A percentile compares a stretch with the other conserved stretches of the same genome.
Conservation (phyloP, 2,113 vertebrate genomes). For the Psephotus haematonotus region DNA sequence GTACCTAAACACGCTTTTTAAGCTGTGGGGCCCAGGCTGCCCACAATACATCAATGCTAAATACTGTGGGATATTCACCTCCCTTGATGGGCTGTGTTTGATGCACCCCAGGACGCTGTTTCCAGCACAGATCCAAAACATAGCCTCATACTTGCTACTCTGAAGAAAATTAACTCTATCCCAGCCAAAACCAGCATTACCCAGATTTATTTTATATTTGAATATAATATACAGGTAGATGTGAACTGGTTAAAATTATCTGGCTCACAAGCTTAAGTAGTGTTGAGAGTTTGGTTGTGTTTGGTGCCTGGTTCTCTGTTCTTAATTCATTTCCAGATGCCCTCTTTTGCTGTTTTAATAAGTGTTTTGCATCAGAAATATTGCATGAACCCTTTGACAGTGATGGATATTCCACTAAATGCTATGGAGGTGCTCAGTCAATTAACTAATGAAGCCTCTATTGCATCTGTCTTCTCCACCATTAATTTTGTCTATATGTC, state of each 20-base stretch:
- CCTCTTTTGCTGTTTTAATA: neutral
- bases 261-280: neutral
- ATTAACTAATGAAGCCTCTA: neutral
- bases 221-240: neutral
- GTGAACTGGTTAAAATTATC: neutral
- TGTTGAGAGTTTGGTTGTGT: neutral
- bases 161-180: neutral
- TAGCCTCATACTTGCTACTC: neutral
- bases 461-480: neutral
- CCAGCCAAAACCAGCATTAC: neutral
- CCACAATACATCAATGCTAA: rapidly evolving
- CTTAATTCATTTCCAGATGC: neutral
- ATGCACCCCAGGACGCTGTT: neutral
- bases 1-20: neutral
- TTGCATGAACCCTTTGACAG: neutral
- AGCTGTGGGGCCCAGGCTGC: neutral
- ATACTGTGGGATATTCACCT: rapidly evolving
- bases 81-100: neutral
- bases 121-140: neutral
- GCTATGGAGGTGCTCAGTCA: neutral
- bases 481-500: neutral
- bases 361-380: neutral
- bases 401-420: neutral
- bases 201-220: neutral
- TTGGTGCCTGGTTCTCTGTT: neutral